Evolutionary conservation across 2,797 vertebrate species (phyloP).

Genomic region (Alfaro cultratus): DNA sequence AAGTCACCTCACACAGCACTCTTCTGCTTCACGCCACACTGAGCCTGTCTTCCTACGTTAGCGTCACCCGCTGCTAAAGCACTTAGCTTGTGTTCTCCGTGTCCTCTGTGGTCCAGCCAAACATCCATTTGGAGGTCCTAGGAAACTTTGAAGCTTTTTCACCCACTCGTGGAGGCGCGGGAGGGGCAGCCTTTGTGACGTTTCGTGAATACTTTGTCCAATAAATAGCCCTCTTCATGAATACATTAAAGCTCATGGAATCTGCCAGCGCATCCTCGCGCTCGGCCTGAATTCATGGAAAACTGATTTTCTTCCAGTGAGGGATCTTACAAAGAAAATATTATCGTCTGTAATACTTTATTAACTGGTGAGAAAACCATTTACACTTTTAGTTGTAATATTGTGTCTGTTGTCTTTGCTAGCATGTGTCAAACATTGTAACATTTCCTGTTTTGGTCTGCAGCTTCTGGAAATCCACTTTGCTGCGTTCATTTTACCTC

Average conservation of each 20-base stretch:
- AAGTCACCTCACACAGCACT: slow-evolving; percentile 85
- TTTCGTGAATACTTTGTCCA: slow-evolving; percentile 63
- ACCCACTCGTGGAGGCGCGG: slow-evolving; percentile 51
- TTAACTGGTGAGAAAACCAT: slow-evolving; percentile 21
- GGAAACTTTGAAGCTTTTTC: slow-evolving; percentile 76
- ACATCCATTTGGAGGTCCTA: slow-evolving; percentile 80
- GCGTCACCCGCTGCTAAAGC: slow-evolving; percentile 78
- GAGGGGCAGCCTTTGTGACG: slow-evolving; percentile 54
- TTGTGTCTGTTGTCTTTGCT: slow-evolving; percentile 35
- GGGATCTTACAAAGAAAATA: not conserved
- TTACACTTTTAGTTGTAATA: slow-evolving; percentile 48
- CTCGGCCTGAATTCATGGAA: not conserved
- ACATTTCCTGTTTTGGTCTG: slow-evolving; percentile 41
- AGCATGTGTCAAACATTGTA: slow-evolving; percentile 58
- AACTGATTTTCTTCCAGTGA: slow-evolving; percentile 1
- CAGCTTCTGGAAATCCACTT: slow-evolving; percentile 45
- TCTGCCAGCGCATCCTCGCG: not conserved
- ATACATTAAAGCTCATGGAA: slow-evolving; percentile 57
- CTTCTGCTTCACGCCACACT: slow-evolving; percentile 82
- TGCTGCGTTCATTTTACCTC: not conserved
- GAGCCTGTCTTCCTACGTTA: slow-evolving; percentile 79
- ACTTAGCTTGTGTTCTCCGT: slow-evolving; percentile 83
- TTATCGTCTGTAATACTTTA: slow-evolving; percentile 7
- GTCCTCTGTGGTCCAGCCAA: slow-evolving; percentile 82
- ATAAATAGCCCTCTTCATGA: slow-evolving; percentile 58